A percentile compares a stretch with the other conserved stretches of the same genome.
These are phyloP conservation scores for Leptinotarsa rubiginosa DNA, from an alignment of 2,888 invertebrate species.

Conservation along the genomic window DNA sequence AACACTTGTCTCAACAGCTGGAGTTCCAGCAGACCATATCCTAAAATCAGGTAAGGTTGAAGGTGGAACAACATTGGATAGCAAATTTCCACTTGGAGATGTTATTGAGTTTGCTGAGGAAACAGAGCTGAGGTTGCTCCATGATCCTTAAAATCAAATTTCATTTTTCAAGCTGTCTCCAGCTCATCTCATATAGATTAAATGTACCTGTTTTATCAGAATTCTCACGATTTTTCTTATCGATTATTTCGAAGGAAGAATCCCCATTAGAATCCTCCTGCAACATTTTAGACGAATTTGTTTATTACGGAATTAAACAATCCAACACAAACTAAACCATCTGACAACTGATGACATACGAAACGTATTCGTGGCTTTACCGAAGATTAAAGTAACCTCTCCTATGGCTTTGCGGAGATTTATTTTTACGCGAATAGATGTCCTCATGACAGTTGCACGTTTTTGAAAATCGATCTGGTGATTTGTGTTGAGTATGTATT, in stretches of 20 bases:
- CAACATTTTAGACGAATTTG: conserved; percentile 47
- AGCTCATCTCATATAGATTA: too few species aligned
- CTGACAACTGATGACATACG: background rate
- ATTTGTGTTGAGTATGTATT: too few species aligned
- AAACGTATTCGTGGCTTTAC: background rate
- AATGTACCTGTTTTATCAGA: conserved; percentile 19
- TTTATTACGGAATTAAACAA: background rate
- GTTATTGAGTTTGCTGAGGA: conserved; percentile 66
- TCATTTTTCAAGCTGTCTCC: background rate
- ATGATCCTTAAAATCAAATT: conserved; percentile 59
- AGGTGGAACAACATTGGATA: conserved; percentile 79
- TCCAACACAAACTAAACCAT: background rate
- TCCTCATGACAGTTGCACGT: too few species aligned
- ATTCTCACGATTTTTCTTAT: conserved; percentile 56
- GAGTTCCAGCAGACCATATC: conserved; percentile 62
- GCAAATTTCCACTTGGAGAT: conserved; percentile 69
- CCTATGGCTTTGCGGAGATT: too few species aligned
- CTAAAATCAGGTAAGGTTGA: conserved; percentile 76
- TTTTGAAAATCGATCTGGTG: too few species aligned
- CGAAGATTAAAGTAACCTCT: background rate
- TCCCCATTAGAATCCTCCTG: conserved; percentile 66
- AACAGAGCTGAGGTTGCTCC: conserved; percentile 63
- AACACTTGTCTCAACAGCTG: conserved; percentile 37
- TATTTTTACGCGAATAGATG: too few species aligned
- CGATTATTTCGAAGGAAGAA: conserved; percentile 66